Conservation (phyloP, 2,888 invertebrate genomes). For the Herminia tarsipennalis region DNA sequence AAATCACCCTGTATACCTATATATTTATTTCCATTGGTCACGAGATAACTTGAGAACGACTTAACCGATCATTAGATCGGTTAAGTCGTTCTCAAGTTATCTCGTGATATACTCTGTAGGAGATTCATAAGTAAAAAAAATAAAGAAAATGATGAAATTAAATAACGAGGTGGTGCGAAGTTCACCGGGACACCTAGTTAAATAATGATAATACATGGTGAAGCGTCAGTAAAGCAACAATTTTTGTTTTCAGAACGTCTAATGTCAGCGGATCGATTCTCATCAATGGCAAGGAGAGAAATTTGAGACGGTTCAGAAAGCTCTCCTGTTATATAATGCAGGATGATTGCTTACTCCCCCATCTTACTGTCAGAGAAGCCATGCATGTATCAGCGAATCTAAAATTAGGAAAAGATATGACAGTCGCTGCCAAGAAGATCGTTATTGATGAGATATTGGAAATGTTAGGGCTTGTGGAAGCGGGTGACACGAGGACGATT, state of each 20-base stretch:
- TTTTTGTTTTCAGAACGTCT: slow-evolving; percentile 88
- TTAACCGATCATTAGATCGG: too few relatives aligned
- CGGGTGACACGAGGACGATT: slow-evolving; percentile 91
- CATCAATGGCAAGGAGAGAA: slow-evolving; percentile 95
- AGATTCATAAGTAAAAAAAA: too few relatives aligned
- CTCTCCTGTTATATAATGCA: slow-evolving; percentile 99
- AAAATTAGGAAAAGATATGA: slow-evolving; percentile 93
- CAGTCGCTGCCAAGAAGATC: slow-evolving; percentile 89
- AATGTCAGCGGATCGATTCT: slow-evolving; percentile 93
- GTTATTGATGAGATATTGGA: slow-evolving; percentile 95
- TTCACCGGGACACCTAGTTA: too few relatives aligned
- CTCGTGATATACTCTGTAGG: too few relatives aligned
- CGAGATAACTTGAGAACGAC: too few relatives aligned
- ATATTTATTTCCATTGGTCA: too few relatives aligned
- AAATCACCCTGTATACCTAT: too few relatives aligned
- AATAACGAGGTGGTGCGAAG: too few relatives aligned
- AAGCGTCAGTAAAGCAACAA: background rate
- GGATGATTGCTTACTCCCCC: slow-evolving; percentile 94
- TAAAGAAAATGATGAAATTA: too few relatives aligned
- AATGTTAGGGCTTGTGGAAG: slow-evolving; percentile 92
- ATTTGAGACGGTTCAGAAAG: slow-evolving; percentile 95
- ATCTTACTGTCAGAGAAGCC: slow-evolving; percentile 95
- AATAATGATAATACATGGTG: background rate
- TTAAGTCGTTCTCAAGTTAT: too few relatives aligned
- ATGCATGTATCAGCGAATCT: slow-evolving; percentile 97